Percentiles rank a stretch among this genome's conserved stretches.
Conservation (phyloP, 2,797 vertebrate genomes). For the Falco concolor region DNA sequence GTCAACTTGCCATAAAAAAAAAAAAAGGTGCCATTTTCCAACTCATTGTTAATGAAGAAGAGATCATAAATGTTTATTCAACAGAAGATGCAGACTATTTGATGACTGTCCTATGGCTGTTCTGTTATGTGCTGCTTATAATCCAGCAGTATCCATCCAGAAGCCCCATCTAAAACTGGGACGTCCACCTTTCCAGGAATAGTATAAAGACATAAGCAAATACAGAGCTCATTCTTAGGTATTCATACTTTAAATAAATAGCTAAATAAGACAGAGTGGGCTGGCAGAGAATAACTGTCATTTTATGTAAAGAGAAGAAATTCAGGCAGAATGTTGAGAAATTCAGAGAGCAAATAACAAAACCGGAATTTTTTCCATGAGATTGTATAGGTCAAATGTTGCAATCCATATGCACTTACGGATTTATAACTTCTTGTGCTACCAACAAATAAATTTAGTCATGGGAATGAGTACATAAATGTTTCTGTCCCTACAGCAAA, state of each 20-base stretch:
- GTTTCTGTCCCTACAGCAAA: background rate
- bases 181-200: background rate
- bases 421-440: background rate
- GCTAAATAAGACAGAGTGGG: conserved; percentile 51
- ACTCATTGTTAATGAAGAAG: background rate
- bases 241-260: conserved; percentile 29
- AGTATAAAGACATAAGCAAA: background rate
- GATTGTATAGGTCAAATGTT: background rate
- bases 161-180: background rate
- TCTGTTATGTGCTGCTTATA: background rate
- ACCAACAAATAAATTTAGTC: background rate
- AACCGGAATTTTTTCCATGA: background rate
- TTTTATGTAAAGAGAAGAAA: background rate
- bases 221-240: background rate
- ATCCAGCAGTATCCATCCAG: background rate
- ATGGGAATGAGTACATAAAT: background rate
- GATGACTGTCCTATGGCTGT: background rate
- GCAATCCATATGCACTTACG: background rate
- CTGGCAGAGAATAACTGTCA: conserved; percentile 5
- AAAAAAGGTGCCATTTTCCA: no score
- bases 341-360: background rate
- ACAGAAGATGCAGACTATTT: background rate
- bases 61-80: background rate
- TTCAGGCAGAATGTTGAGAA: background rate
- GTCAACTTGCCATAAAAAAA: background rate